Percentiles rank a stretch among this genome's conserved stretches.
Evolutionary conservation across 2,113 vertebrate genomes (phyloP).

Genomic region (Sprattus sprattus): DNA sequence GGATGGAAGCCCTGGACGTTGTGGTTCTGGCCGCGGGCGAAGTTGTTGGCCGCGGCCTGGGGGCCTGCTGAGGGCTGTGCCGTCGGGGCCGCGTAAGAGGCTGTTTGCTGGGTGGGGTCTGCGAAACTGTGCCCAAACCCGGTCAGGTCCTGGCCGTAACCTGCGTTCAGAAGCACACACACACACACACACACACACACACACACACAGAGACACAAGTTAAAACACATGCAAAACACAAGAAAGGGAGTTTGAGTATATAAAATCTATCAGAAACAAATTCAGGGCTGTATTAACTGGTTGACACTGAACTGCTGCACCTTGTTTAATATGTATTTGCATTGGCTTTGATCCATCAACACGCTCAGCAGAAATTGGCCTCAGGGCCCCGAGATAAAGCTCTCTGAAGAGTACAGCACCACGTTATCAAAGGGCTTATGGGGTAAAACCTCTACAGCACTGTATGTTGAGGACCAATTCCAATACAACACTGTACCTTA

Average conservation of each 20-base stretch:
- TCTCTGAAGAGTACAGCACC: not conserved
- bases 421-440: constrained; percentile 9
- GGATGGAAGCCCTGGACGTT: constrained; percentile 98
- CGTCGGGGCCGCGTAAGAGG: constrained; percentile 84
- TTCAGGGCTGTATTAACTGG: not conserved
- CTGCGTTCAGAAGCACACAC: constrained; percentile 64
- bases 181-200: not conserved
- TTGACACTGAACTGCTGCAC: not conserved
- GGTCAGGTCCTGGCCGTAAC: constrained; percentile 96
- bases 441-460: not conserved
- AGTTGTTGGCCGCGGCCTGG: constrained; percentile 81
- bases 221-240: constrained; percentile 11
- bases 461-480: constrained; percentile 10
- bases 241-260: not conserved
- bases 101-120: constrained; percentile 89
- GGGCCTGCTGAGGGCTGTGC: constrained; percentile 84
- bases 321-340: constrained; percentile 13
- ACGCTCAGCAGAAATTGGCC: not conserved
- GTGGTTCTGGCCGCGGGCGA: constrained; percentile 96
- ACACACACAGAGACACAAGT: not conserved
- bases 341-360: constrained; percentile 16
- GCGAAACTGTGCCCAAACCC: constrained; percentile 93
- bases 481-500: not conserved
- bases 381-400: not conserved
- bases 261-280: not conserved